Evolutionary conservation across 2,113 vertebrate genomes (phyloP), one percentile per base, ranked within the genome.

Genomic region (Elgaria multicarinata): DNA sequence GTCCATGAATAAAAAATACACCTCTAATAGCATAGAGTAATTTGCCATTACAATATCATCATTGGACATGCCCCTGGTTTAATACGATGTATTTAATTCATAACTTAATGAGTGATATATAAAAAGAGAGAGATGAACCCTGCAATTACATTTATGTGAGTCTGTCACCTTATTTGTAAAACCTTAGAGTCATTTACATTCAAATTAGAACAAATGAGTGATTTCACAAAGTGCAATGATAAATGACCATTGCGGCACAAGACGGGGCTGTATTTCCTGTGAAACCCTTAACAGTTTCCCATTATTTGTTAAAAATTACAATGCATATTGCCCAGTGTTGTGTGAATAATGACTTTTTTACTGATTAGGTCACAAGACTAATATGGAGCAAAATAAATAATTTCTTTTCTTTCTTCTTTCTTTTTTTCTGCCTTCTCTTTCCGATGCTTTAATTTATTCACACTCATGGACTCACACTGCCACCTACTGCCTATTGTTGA

Each of bases 11-110:
- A 98, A 98, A 98, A 98, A 97, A 98, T 98, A 98, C 97, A 98
- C 97, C 97, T 97, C 97, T 98, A 98, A 98, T 98, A 97, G 97
- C 97, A 98, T 94, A 96, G 97, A 98, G 97, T 98, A 98, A 98
- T 98, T 98, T 98, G 97, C 98, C 97, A 98, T 98, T 98, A 98
- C 97, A 98, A 98, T 98, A 98, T 98, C 97, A 98, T 97, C 97
- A 97, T 98, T 98, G 98, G 98, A 98, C 98, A 98, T 98, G 98
- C 98, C 97, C 97, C 97, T 97, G 97, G 98, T 98, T 98, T 98
- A 98, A 98, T 98, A 98, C 94, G 98, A 98, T 98, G 97, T 98
- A 98, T 98, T 98, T 98, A 98, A 98, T 98, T 98, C 98, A 98
- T 98, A 98, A 98, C 97, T 97, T 98, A 98, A 98, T 98, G 98